A percentile compares a stretch with the other conserved stretches of the same genome.
These are phyloP conservation scores for Hycleus cichorii DNA, from an alignment of 1,140 invertebrate genomes.

Conservation along the genomic window DNA sequence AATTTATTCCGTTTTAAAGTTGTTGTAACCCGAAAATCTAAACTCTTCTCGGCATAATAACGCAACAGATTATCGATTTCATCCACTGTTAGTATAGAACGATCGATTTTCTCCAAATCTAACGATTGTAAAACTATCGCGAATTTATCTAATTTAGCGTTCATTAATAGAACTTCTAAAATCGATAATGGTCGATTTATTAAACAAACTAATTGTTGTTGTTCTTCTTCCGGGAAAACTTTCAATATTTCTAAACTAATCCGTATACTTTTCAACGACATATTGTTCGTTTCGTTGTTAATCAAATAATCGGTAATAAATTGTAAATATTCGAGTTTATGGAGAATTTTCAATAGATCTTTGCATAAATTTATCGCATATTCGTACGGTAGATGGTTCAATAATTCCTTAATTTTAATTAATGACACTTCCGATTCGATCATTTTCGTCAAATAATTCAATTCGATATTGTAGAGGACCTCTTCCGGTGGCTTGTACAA, in stretches of 20 bases:
- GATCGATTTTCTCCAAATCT: slow-evolving; percentile 25
- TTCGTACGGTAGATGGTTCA: slow-evolving; percentile 45
- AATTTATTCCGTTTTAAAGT: slow-evolving; percentile 32
- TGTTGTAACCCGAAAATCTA: slow-evolving; percentile 57
- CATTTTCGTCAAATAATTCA: slow-evolving; percentile 41
- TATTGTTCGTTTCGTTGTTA: slow-evolving; percentile 42
- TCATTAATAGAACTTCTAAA: slow-evolving; percentile 69
- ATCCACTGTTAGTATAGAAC: slow-evolving; percentile 36
- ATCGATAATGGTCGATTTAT: slow-evolving; percentile 60
- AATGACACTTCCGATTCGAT: slow-evolving; percentile 29
- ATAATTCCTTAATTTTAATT: slow-evolving; percentile 40
- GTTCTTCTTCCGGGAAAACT: slow-evolving; percentile 47
- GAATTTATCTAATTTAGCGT: slow-evolving; percentile 60
- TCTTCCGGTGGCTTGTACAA: slow-evolving; percentile 19
- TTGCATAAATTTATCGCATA: slow-evolving; percentile 53
- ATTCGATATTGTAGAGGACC: slow-evolving; percentile 36
- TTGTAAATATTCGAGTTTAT: slow-evolving; percentile 52
- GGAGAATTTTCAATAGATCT: slow-evolving; percentile 52
- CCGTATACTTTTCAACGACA: slow-evolving; percentile 47
- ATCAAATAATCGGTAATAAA: slow-evolving; percentile 55
- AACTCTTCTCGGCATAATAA: slow-evolving; percentile 63
- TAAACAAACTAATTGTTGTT: slow-evolving; percentile 52
- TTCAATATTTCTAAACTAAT: slow-evolving; percentile 54
- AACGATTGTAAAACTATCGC: slow-evolving; percentile 45
- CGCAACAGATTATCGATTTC: slow-evolving; percentile 59